These are phyloP conservation scores for Subacronicta megacephala DNA, from an alignment of 2,888 invertebrate genomes.

Conservation along the genomic window DNA sequence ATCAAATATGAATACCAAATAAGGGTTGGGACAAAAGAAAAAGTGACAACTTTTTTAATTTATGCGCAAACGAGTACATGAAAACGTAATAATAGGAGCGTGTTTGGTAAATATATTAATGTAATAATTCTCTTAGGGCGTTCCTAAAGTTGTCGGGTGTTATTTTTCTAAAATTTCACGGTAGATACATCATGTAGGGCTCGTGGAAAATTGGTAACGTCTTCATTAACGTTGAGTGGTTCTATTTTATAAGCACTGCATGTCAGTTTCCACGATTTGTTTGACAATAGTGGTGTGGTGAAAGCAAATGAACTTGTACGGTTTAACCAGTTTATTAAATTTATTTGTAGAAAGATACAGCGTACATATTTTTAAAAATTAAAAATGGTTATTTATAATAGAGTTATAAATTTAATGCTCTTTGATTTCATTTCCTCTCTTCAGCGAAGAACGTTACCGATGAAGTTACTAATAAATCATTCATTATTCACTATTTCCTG, in stretches of 20 bases:
- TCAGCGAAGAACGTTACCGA: no score
- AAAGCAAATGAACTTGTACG: slow-evolving; percentile 64
- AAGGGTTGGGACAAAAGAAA: slow-evolving; percentile 89
- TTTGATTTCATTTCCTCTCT: background rate
- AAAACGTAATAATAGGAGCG: slow-evolving; percentile 88
- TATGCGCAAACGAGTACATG: slow-evolving; percentile 88
- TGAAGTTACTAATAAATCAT: background rate
- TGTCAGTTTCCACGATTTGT: slow-evolving; percentile 54
- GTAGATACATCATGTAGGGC: slow-evolving; percentile 80
- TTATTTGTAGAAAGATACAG: background rate
- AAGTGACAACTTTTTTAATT: slow-evolving; percentile 88
- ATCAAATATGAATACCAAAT: slow-evolving; percentile 90
- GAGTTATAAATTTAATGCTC: background rate
- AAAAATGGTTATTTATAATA: slow-evolving; percentile 8
- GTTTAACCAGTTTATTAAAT: slow-evolving; percentile 13
- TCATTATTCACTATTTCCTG: background rate
- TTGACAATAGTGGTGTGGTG: slow-evolving; percentile 58
- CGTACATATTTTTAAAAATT: slow-evolving; percentile 1
- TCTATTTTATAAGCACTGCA: slow-evolving; percentile 35
- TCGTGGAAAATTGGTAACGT: slow-evolving; percentile 82
- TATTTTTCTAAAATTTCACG: slow-evolving; percentile 88
- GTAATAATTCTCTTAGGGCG: slow-evolving; percentile 85
- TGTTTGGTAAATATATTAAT: slow-evolving; percentile 89
- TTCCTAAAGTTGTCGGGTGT: slow-evolving; percentile 72
- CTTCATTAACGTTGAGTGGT: slow-evolving; percentile 75